Conservation (phyloP, 23 tunicate species). For the Styela clava region DNA sequence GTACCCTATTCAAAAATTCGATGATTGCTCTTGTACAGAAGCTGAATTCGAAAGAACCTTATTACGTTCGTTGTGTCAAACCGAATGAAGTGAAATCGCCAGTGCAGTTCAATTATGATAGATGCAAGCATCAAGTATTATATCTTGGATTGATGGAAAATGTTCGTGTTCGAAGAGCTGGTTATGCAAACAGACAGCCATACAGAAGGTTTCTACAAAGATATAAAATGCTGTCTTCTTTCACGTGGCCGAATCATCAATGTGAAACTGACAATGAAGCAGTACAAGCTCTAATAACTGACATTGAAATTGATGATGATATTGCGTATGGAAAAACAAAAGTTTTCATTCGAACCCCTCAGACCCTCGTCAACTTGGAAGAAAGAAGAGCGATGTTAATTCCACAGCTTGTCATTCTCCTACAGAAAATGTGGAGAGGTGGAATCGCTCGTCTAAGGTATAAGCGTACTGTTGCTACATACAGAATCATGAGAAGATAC, state of each 20-base stretch:
- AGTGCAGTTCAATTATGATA: slow-evolving; percentile 70
- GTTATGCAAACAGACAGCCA: slow-evolving; percentile 96
- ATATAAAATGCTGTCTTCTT: slow-evolving; percentile 90
- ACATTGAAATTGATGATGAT: slow-evolving; percentile 50
- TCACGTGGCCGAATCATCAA: slow-evolving; percentile 98
- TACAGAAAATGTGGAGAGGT: slow-evolving; percentile 91
- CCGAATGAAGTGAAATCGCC: slow-evolving; percentile 97
- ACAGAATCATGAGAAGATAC: slow-evolving; percentile 82
- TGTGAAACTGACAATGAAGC: slow-evolving; percentile 83
- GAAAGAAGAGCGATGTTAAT: slow-evolving; percentile 70
- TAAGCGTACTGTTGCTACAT: slow-evolving; percentile 71
- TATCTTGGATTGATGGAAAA: slow-evolving; percentile 90
- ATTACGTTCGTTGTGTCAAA: slow-evolving; percentile 94
- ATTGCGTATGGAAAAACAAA: slow-evolving; percentile 97
- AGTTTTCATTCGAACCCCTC: slow-evolving; percentile 84
- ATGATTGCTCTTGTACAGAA: slow-evolving; percentile 89
- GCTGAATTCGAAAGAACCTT: slow-evolving; percentile 88
- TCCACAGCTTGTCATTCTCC: slow-evolving; percentile 85
- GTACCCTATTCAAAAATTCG: slow-evolving; percentile 91
- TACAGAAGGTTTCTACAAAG: slow-evolving; percentile 86
- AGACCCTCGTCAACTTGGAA: slow-evolving; percentile 78
- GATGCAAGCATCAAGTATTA: slow-evolving; percentile 86
- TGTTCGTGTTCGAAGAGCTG: slow-evolving; percentile 93
- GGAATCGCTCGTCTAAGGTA: slow-evolving; percentile 73
- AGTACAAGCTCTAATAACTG: slow-evolving; percentile 44